Evolutionary conservation across 2,797 vertebrate genomes (phyloP), one percentile per base, ranked within the genome.

Genomic region (Amphiprion clarkii): DNA sequence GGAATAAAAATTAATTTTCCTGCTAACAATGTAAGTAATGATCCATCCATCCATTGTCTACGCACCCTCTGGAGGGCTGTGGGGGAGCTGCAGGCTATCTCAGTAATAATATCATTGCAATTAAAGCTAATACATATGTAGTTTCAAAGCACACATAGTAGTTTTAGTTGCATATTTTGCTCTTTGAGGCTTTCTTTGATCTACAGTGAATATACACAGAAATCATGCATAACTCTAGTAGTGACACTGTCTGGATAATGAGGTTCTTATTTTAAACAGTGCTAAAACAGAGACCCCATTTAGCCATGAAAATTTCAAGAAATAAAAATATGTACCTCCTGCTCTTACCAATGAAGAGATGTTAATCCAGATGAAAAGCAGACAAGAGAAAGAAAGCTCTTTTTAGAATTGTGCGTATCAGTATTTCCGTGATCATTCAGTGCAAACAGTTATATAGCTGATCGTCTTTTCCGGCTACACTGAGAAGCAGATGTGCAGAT

Each of bases 281-380:
- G 25, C 9, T 3, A 14, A 70, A 72, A 60, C 13, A 31, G 53
- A 67, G 23, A 23, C 23, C 27, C 14, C 4, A 51, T 48, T 74
- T 53, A 46, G 2, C 10, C 11, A 77, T 59, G n/a, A 68, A 80
- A 76, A 83, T 60, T 16, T 66, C 42, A 73, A 85, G 63, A 95
- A 93, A 95, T 87, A 90, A 95, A 73, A 83, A 82, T n/a, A 86
- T 83, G 94, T 99, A 99, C 98, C 98, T 99, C 98, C 98, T 99
- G 96, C 92, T 97, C 96, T 97, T 97, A 96, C 96, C 97, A 94
- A 94, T 92, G 94, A 67, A 91, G 94, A 95, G 95, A 95, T 94
- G 96, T 95, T 93, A 95, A 95, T 97, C 97, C 97, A 95, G 92
- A 90, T 90, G 91, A 94, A 93, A 96, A 95, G 96, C 96, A 98